phyloP scores from a whole-genome alignment of 2,888 invertebrate genomes.

The Oscheius sp. region DNA sequence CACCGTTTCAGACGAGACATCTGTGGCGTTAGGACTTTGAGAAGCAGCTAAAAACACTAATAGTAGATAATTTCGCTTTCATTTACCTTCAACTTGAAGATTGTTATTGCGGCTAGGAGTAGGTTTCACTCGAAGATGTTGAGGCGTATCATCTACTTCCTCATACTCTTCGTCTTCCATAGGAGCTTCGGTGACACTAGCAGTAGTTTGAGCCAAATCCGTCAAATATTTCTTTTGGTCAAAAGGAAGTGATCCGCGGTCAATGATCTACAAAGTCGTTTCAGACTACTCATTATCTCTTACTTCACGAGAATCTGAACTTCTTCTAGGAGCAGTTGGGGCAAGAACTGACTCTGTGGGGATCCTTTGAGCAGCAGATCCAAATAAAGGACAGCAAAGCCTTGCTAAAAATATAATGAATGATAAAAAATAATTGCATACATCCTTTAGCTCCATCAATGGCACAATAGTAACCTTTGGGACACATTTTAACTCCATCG shows the following conservation, averaged over 20 bases:
- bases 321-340: constrained; percentile 55
- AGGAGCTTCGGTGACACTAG: not conserved
- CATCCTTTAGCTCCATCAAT: constrained; percentile 59
- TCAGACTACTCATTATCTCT: not conserved
- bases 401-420: constrained; percentile 41
- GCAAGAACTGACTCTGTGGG: constrained; percentile 60
- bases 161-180: constrained; percentile 37
- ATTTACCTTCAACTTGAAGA: constrained; percentile 34
- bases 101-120: constrained; percentile 21
- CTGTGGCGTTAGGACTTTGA: constrained; percentile 37
- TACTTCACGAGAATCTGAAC: constrained; percentile 55
- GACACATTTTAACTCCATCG: constrained; percentile 69
- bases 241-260: constrained; percentile 55
- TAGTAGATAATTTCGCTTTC: not conserved
- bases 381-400: constrained; percentile 64
- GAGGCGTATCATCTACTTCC: constrained; percentile 40
- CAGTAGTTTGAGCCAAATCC: not conserved
- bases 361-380: constrained; percentile 54
- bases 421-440: constrained; percentile 23
- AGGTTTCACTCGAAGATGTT: constrained; percentile 41
- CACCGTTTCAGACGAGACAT: constrained; percentile 37
- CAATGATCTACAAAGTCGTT: constrained; percentile 34
- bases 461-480: constrained; percentile 68
- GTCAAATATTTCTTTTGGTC: constrained; percentile 8
- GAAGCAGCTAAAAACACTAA: constrained; percentile 26